phyloP scores from a whole-genome alignment of 1,140 invertebrate genomes.

The Heterodera schachtii region DNA sequence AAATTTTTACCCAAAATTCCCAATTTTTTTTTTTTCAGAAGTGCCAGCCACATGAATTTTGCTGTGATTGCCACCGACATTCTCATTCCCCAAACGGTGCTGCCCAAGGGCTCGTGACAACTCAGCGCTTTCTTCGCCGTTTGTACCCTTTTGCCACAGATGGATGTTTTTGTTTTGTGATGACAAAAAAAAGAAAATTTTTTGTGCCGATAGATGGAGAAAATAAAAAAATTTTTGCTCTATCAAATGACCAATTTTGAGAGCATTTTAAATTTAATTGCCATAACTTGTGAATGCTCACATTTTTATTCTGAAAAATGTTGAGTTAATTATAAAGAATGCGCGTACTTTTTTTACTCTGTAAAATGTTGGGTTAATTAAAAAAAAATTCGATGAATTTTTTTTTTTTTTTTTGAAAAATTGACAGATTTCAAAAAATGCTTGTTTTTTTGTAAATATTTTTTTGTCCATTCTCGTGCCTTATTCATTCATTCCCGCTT shows the following conservation, averaged over 20 bases:
- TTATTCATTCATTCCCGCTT: not conserved
- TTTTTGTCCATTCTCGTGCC: not conserved
- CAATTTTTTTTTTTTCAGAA: slow-evolving; percentile 18
- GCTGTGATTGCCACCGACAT: slow-evolving; percentile 62
- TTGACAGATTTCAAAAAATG: too few relatives aligned
- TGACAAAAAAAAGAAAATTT: not conserved
- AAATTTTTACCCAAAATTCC: not conserved
- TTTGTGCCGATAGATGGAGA: too few relatives aligned
- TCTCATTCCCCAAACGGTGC: slow-evolving; percentile 55
- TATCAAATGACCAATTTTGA: too few relatives aligned
- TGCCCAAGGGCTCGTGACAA: slow-evolving; percentile 60
- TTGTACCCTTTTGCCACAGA: slow-evolving; percentile 55
- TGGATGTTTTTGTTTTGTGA: slow-evolving; percentile 34
- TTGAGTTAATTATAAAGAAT: too few relatives aligned
- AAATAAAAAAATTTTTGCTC: too few relatives aligned
- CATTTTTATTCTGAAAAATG: not conserved
- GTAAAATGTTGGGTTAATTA: not conserved
- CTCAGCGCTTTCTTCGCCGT: slow-evolving; percentile 54
- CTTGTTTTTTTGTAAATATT: not conserved
- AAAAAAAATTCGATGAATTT: not conserved
- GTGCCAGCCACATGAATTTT: slow-evolving; percentile 60
- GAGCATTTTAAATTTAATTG: too few relatives aligned
- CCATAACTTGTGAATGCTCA: too few relatives aligned
- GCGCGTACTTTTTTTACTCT: too few relatives aligned
- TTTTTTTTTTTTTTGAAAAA: not conserved